Base-by-base conservation (phyloP, 2,888 invertebrate species). In the Petrophora chlorosata region DNA sequence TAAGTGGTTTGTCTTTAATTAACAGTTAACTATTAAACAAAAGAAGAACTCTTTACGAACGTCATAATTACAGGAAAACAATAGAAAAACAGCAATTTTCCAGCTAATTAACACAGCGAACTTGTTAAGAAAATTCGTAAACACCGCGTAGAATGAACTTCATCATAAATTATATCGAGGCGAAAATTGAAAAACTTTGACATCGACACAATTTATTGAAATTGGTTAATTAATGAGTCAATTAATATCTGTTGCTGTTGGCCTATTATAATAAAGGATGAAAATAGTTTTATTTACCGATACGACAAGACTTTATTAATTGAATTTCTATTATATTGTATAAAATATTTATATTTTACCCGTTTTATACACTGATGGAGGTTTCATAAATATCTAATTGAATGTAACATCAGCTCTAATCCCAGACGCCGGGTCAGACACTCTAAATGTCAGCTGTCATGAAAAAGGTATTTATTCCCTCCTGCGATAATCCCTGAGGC, bases 111-210 rank as follows among this genome's bases (percentile, higher is more conserved):
- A 28, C 50, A 45, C 35, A 47, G 43, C 49, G 46, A 55, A 40
- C 23, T 54, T 35, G 41, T 59, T 48, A 56, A 41, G 43, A 53
- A 56, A 55, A 54, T 55, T 59, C 13, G 28, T 50, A 49, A 53
- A 45, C 47, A 57, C 52, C 34, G 43, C 51, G 46, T 60, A 34
- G 47, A 58, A 56, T 53, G 22, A 54, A 35, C 33, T 36, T 48
- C 9, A 16, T 45, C 42, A 39, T 60, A 25, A 61, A 52, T 57
- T 55, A 53, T 32, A 55, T 51, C 45, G 48, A 53, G 52, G 49
- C 32, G 43, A 63, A 48, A 65, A 68, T 65, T 64, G 55, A 54
- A 53, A 63, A 68, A 71, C 57, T 68, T 68, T 12, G 46, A 41
- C 26, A 44, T 39, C 49, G 39, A 30, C 28, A 29, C 52, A 55